Percentiles rank a stretch among this genome's conserved stretches.
phyloP scores from a whole-genome alignment of 1,140 invertebrate genomes.

The Druon quercuslanigerum region DNA sequence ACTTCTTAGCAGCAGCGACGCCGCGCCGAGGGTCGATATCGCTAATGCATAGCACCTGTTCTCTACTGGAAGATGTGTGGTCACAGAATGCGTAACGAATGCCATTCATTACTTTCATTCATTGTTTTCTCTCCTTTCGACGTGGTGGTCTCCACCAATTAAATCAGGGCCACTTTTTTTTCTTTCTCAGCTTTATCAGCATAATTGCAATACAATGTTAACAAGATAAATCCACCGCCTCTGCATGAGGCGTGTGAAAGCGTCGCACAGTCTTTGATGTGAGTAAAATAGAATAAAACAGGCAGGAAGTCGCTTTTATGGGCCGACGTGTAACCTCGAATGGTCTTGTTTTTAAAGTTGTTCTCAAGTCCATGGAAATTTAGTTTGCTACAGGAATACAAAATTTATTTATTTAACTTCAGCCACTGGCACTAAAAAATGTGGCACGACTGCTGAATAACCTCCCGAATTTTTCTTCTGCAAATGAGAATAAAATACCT shows the following conservation, averaged over 20 bases:
- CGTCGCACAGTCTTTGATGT: not conserved
- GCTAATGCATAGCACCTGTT: conserved; percentile 28
- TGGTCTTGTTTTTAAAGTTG: conserved; percentile 30
- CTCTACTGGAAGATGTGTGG: not conserved
- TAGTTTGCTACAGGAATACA: conserved; percentile 18
- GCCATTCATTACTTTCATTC: conserved; percentile 28
- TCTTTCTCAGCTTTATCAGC: not conserved
- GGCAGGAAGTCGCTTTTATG: conserved; percentile 21
- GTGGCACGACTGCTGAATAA: no score
- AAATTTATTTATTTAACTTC: conserved; percentile 24
- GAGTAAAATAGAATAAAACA: conserved; percentile 23
- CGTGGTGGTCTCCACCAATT: conserved; percentile 18
- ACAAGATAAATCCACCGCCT: not conserved
- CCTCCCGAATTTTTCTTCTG: no score
- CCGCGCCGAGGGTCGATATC: conserved; percentile 17
- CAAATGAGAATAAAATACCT: no score
- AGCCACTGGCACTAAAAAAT: not conserved
- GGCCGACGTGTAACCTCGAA: conserved; percentile 10
- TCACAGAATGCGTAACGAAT: conserved; percentile 29
- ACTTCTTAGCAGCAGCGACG: conserved; percentile 9
- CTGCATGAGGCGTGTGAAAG: conserved; percentile 6
- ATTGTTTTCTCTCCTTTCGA: conserved; percentile 4
- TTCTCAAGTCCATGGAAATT: conserved; percentile 8
- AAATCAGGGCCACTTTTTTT: not conserved
- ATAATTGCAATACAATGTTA: conserved; percentile 21